phyloP scores from a whole-genome alignment of 1,140 invertebrate genomes.

The Heliothis virescens region DNA sequence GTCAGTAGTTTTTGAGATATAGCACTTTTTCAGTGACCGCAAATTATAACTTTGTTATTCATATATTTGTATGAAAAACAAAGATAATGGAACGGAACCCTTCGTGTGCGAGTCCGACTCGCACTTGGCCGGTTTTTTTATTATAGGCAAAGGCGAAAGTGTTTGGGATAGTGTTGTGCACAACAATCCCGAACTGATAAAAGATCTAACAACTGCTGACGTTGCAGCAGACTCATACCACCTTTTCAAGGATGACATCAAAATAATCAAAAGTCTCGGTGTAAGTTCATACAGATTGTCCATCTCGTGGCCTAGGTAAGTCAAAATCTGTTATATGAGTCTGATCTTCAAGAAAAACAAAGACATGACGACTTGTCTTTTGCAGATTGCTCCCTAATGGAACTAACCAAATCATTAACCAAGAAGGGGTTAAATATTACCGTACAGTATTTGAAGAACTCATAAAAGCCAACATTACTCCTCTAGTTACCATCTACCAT shows the following conservation, averaged over 20 bases:
- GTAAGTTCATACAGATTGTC: neutral
- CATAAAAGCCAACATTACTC: conserved; percentile 84
- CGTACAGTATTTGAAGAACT: conserved; percentile 88
- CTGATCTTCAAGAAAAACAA: no score
- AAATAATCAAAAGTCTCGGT: neutral
- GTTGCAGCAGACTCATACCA: neutral
- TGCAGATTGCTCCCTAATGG: conserved; percentile 87
- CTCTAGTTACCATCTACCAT: conserved; percentile 87
- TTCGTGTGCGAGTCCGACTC: no score
- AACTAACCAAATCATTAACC: conserved; percentile 85
- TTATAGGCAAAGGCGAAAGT: no score
- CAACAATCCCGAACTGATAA: neutral
- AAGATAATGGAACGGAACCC: no score
- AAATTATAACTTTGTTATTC: no score
- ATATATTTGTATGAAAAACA: no score
- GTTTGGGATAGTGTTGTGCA: neutral
- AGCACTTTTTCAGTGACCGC: no score
- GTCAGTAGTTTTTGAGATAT: no score
- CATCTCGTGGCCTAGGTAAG: neutral
- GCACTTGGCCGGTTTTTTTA: no score
- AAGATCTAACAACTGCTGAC: no score
- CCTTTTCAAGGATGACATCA: neutral
- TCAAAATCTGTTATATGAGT: no score
- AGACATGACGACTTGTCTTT: neutral
- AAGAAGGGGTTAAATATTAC: conserved; percentile 88